Conservation (phyloP, 2,797 vertebrate species). For the Danio aesculapii region DNA sequence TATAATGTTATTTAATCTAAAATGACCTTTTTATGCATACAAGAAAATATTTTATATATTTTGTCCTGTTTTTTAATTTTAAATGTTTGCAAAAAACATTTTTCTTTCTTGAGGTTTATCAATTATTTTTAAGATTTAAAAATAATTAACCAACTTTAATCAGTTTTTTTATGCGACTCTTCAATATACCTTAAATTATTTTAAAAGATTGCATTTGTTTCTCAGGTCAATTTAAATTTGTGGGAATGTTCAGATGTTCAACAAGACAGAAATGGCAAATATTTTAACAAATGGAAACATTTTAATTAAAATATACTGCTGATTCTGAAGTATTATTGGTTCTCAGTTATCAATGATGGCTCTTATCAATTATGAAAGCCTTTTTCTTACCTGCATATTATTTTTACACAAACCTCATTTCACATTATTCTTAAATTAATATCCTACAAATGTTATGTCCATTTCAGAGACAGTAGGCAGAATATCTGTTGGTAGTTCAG, state of each 20-base stretch:
- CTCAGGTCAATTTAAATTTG: not conserved
- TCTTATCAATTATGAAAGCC: too few relatives aligned
- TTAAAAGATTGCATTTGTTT: not conserved
- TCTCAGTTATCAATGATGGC: too few relatives aligned
- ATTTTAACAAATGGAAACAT: not conserved
- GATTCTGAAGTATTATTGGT: too few relatives aligned
- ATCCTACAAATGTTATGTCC: not conserved
- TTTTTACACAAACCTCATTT: too few relatives aligned
- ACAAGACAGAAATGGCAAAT: not conserved
- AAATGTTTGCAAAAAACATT: not conserved
- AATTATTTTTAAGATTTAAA: not conserved
- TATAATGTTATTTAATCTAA: too few relatives aligned
- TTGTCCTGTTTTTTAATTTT: not conserved
- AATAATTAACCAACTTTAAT: too few relatives aligned
- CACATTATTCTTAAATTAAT: too few relatives aligned
- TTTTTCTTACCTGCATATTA: too few relatives aligned
- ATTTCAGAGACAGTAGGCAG: conserved; percentile 66
- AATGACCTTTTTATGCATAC: too few relatives aligned
- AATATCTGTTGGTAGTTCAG: conserved; percentile 50
- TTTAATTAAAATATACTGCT: too few relatives aligned
- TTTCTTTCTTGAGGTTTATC: not conserved
- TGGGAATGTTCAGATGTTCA: not conserved
- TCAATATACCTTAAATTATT: too few relatives aligned
- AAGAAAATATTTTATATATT: not conserved
- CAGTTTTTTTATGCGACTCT: too few relatives aligned